Conservation (phyloP, 2,888 invertebrate species). For the Girardia tigrina region DNA sequence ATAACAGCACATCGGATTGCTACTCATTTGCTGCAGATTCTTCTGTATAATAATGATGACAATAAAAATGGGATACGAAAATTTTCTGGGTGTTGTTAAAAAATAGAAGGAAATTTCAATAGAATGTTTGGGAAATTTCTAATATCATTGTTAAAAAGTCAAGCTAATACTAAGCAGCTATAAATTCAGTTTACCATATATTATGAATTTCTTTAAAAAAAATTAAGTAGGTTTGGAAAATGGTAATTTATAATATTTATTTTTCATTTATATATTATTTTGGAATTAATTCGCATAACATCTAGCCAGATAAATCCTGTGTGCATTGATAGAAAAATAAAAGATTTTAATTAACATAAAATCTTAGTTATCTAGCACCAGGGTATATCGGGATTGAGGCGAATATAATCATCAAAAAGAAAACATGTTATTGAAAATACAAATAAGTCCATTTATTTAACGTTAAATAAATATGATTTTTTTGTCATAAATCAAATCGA, state of each 20-base stretch:
- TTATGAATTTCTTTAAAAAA: neutral
- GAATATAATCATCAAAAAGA: neutral
- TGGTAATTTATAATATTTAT: neutral
- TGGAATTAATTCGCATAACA: constrained; percentile 11
- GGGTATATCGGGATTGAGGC: constrained; percentile 20
- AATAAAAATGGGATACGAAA: constrained; percentile 13
- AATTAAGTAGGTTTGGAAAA: constrained; percentile 23
- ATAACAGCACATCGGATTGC: constrained; percentile 11
- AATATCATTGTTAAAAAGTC: constrained; percentile 20
- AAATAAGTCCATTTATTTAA: too few relatives aligned
- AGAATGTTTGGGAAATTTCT: constrained; percentile 19
- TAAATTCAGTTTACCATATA: constrained; percentile 17
- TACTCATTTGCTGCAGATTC: constrained; percentile 15
- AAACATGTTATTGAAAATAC: neutral
- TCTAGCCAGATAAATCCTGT: constrained; percentile 23
- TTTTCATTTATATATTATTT: neutral
- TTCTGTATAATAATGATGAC: constrained; percentile 4
- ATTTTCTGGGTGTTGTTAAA: neutral
- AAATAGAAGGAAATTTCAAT: neutral
- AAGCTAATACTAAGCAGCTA: constrained; percentile 13
- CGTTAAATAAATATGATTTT: too few relatives aligned
- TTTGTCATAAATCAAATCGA: too few relatives aligned
- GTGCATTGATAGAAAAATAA: constrained; percentile 12
- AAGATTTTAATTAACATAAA: constrained; percentile 3
- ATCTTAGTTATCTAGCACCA: constrained; percentile 6